Conservation (phyloP, 2,888 invertebrate species). For the Scaptodrosophila latifasciaeformis region DNA sequence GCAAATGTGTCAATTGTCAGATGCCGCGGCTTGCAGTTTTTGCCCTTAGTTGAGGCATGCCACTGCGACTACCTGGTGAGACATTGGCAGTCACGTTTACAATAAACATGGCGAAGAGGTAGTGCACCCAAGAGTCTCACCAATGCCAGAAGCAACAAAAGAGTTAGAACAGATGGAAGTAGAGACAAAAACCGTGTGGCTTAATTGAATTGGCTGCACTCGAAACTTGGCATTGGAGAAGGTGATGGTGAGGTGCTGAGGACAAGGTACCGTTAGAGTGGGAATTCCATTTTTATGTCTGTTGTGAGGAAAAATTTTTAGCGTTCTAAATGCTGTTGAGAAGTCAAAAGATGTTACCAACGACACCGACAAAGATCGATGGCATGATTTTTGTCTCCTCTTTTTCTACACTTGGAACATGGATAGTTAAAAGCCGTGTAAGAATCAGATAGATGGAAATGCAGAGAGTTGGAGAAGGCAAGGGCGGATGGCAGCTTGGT, state of each 20-base stretch:
- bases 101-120: conserved; percentile 46
- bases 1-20: conserved; percentile 65
- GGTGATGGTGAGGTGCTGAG: too few relatives aligned
- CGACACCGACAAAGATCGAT: background rate
- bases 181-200: too few relatives aligned
- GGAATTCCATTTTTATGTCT: too few relatives aligned
- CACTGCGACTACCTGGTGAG: conserved; percentile 1
- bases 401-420: too few relatives aligned
- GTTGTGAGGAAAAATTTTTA: background rate
- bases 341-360: conserved; percentile 15
- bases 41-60: background rate
- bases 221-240: too few relatives aligned
- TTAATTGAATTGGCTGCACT: conserved; percentile 56
- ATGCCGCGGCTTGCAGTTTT: conserved; percentile 29
- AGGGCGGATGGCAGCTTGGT: too few relatives aligned
- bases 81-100: conserved; percentile 56
- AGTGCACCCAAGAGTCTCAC: conserved; percentile 9
- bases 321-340: too few relatives aligned
- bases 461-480: too few relatives aligned
- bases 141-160: background rate
- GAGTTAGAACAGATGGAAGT: background rate
- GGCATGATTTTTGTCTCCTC: too few relatives aligned
- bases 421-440: too few relatives aligned
- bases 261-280: too few relatives aligned
- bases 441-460: too few relatives aligned